A percentile compares a stretch with the other conserved stretches of the same genome.
Evolutionary conservation across 2,797 vertebrate genomes (phyloP).

Genomic region (Neopelma chrysocephalum): DNA sequence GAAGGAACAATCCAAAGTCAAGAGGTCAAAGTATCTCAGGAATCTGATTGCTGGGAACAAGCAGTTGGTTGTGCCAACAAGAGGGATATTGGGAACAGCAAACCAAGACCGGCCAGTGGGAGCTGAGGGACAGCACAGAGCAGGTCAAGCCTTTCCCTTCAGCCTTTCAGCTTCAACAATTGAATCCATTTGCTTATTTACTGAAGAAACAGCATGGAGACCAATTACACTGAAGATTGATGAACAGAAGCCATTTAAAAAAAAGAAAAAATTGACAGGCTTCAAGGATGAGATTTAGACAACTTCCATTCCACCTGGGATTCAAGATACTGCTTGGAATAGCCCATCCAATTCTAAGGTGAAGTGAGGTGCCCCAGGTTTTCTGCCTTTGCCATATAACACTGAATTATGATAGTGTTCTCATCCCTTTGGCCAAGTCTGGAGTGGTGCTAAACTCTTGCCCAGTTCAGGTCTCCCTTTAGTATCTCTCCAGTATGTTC

Average conservation of each 20-base stretch:
- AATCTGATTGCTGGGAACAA: not conserved
- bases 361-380: not conserved
- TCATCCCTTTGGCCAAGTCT: not conserved
- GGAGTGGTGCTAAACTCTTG: not conserved
- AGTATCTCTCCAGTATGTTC: not conserved
- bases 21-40: not conserved
- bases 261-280: not conserved
- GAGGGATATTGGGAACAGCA: not conserved
- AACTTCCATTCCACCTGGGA: rapidly evolving
- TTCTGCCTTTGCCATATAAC: not conserved
- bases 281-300: not conserved
- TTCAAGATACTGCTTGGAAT: not conserved
- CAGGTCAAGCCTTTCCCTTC: not conserved
- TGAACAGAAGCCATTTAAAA: not conserved
- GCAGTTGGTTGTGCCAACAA: not conserved
- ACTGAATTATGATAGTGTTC: rapidly evolving
- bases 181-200: not conserved
- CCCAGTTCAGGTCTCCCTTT: not conserved
- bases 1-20: not conserved
- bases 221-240: not conserved
- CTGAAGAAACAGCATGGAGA: not conserved
- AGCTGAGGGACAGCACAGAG: not conserved
- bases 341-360: not conserved
- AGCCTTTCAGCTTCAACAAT: not conserved
- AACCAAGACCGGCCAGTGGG: not conserved